A percentile compares a stretch with the other conserved stretches of the same genome.
Conservation (phyloP, 2,113 vertebrate genomes). For the Saguinus imperator region DNA sequence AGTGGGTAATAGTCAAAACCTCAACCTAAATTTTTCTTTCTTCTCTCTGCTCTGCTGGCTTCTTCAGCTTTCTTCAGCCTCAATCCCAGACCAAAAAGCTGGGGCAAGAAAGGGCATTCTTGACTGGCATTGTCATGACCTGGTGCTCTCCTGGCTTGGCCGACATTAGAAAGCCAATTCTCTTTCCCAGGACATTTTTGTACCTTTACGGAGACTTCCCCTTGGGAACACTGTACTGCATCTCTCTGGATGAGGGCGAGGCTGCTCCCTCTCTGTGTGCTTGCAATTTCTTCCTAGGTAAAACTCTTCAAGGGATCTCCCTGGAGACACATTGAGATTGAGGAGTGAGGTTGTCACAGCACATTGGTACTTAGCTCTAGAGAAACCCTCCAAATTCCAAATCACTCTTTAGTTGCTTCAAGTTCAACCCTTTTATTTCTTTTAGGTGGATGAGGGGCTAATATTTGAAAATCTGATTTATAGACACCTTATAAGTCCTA, state of each 20-base stretch:
- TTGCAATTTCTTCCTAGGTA: not conserved
- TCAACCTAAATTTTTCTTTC: not conserved
- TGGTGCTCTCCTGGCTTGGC: not conserved
- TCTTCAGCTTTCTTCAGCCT: not conserved
- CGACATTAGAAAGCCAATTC: not conserved
- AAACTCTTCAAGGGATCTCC: not conserved
- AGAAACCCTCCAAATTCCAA: not conserved
- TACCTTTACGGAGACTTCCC: not conserved
- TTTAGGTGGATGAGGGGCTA: not conserved
- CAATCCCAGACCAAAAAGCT: not conserved
- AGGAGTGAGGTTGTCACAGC: not conserved
- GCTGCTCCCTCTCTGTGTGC: not conserved
- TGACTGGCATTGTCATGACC: not conserved
- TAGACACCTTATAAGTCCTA: not conserved
- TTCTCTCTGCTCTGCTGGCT: not conserved
- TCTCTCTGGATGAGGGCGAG: not conserved
- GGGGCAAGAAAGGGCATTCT: not conserved
- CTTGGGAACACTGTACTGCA: not conserved
- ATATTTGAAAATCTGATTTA: not conserved
- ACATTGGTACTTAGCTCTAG: not conserved
- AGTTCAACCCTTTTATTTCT: not conserved
- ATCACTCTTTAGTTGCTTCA: not conserved
- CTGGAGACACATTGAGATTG: fast-evolving
- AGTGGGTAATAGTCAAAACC: not conserved
- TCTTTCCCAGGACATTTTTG: not conserved